phyloP scores from a whole-genome alignment of 2,888 invertebrate genomes.

The Lepeophtheirus nordmannii region DNA sequence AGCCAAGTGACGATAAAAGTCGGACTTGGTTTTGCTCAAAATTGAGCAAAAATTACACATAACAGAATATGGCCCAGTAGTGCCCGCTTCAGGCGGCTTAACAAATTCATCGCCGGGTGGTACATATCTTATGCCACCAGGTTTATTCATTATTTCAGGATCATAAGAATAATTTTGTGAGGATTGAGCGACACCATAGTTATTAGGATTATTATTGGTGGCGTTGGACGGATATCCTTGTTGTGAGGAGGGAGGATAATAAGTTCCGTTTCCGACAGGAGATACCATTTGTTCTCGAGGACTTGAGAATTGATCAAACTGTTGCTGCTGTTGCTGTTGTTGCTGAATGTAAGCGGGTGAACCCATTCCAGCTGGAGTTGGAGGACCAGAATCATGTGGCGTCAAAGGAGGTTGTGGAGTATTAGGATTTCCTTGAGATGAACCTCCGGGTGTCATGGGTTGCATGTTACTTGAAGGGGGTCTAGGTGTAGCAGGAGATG shows the following conservation, averaged over 20 bases:
- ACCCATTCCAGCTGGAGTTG: neutral
- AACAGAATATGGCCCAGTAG: slow-evolving; percentile 13
- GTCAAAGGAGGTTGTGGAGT: slow-evolving; percentile 1
- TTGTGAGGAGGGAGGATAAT: neutral
- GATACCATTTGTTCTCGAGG: neutral
- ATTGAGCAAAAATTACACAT: slow-evolving; percentile 2
- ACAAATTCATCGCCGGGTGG: slow-evolving; percentile 14
- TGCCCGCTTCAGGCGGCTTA: slow-evolving; percentile 11
- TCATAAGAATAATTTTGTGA: neutral
- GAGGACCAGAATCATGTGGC: neutral
- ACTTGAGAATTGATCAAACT: neutral
- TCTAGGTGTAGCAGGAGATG: neutral
- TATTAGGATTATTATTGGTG: neutral
- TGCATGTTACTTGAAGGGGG: neutral
- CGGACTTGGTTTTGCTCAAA: slow-evolving; percentile 9
- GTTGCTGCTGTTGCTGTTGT: neutral
- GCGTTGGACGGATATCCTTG: slow-evolving; percentile 5
- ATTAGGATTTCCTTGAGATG: neutral
- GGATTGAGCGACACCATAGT: neutral
- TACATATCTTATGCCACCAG: neutral
- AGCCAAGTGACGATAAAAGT: slow-evolving; percentile 20
- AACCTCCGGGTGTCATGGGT: neutral
- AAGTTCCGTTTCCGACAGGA: neutral
- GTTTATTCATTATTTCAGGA: neutral
- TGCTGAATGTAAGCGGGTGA: neutral